Evolutionary conservation across 1,140 invertebrate genomes (phyloP), one percentile per base, ranked within the genome.

Genomic region (Drosophila mayri): DNA sequence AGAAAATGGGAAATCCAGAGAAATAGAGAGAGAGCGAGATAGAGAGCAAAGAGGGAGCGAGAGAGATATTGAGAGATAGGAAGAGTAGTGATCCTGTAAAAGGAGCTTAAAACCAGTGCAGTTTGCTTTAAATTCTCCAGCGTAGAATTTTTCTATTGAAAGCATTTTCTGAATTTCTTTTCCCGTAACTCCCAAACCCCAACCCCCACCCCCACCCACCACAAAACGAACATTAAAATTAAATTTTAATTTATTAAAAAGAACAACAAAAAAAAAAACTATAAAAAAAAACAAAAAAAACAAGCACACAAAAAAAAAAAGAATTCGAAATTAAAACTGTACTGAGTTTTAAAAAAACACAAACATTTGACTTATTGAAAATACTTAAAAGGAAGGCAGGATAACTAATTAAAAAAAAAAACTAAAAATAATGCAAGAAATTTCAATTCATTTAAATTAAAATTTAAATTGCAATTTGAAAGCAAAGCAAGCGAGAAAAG

Each of bases 51-150:
- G 44, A 4, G 32, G 25, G 25, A 52, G 25, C 38, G 16, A 61
- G 40, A 66, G 30, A 14, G 14, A 59, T 22, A 28, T 5, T 57
- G 44, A 12, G 14, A 30, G 12, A 16, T n/a, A 37, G 4, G 22
- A 16, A 30, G 16, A 50, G 47, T 16, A 50, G 47, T 55, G 52
- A 63, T 38, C 66, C 63, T 46, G 49, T 49, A 50, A 58, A 50
- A 64, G 54, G 60, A 50, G 58, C 38, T 59, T 20, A 57, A 62
- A 90, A 84, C 84, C 78, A 90, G 85, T 90, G 84, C 84, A 87
- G 83, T 84, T 79, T 76, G 83, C 83, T 79, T 87, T 82, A 87
- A 87, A 87, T 87, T 87, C 83, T 79, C 65, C 37, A 59, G 37
- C 60, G 60, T 49, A 76, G 78, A 86, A 76, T 47, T 81, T 81